phyloP scores from a whole-genome alignment of 2,113 vertebrate species.

The Gadus chalcogrammus region DNA sequence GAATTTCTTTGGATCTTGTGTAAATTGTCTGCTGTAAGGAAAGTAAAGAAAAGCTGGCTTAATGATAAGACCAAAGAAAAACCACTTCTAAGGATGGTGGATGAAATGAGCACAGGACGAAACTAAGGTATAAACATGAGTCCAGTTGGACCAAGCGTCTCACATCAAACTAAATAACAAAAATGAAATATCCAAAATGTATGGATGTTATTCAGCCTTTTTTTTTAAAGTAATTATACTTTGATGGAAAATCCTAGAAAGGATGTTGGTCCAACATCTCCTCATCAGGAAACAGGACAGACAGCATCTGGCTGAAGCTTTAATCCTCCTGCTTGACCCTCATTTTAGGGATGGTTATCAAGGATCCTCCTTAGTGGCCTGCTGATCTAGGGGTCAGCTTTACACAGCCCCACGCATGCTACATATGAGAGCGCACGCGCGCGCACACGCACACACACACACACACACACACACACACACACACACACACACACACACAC shows the following conservation, averaged over 20 bases:
- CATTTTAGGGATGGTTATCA: constrained; percentile 44
- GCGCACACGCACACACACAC: neutral
- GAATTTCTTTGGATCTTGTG: constrained; percentile 8
- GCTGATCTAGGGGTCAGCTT: constrained; percentile 30
- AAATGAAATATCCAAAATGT: neutral
- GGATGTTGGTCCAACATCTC: constrained; percentile 37
- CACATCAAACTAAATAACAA: constrained; percentile 16
- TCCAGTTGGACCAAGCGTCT: constrained; percentile 37
- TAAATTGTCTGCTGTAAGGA: constrained; percentile 4
- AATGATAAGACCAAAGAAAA: neutral
- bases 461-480: constrained; percentile 8
- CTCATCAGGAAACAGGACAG: constrained; percentile 42
- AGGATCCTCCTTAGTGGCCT: constrained; percentile 40
- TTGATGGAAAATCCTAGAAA: neutral
- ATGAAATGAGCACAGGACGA: too few relatives aligned
- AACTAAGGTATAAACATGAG: constrained; percentile 32
- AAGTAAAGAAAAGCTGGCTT: constrained; percentile 9
- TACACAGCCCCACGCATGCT: constrained; percentile 14
- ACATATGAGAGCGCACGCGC: neutral
- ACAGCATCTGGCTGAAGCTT: constrained; percentile 32
- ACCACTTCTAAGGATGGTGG: neutral
- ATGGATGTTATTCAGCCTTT: neutral
- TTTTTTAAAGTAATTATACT: neutral
- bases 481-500: neutral
- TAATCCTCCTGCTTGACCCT: constrained; percentile 44